Base-by-base conservation (phyloP, 2,888 invertebrate species). In the Zelleria hepariella region DNA sequence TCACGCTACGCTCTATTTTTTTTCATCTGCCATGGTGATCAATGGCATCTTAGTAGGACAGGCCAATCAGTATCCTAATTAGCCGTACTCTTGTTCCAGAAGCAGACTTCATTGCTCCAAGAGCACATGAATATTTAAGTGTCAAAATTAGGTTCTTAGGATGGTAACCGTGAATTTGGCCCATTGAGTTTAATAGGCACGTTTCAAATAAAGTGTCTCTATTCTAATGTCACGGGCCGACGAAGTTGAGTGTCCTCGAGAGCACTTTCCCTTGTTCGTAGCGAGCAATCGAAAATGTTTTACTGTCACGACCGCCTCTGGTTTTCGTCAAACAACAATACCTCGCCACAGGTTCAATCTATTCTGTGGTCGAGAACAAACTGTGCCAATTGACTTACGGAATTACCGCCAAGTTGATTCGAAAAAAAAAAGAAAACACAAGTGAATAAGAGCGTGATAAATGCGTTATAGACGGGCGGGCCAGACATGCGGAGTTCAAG, bases 241-340 rank as follows among this genome's bases (percentile, higher is more conserved):
- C 68, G 51, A 20, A 20, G 51, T 10, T 8, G 64, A 63, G 65
- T 72, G 77, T 70, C 78, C 77, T 78, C 74, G 77, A 66, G 63
- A 66, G 23, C 68, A 77, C 80, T 82, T 80, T 81, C 78, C 70
- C 76, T 68, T 60, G 66, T 78, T 77, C 73, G 71, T 74, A 73
- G 74, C 73, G 75, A 76, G 68, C 68, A 63, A 64, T 64, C 68
- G 63, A 63, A 67, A 69, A 68, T 68, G 64, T 70, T 72, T 71
- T 67, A 70, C 66, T 66, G 71, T 68, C 69, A 68, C 66, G 68
- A 72, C 64, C 63, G 64, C 63, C 49, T 8, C 65, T 61, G 62
- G 66, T 67, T 66, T 58, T 42, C 58, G 59, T 51, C 59, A 59
- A 51, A 59, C 64, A 60, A 61, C 24, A 48, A 58, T 23, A 25